These are phyloP conservation scores for Spodoptera litura DNA, from an alignment of 1,140 invertebrate genomes.

Conservation along the genomic window DNA sequence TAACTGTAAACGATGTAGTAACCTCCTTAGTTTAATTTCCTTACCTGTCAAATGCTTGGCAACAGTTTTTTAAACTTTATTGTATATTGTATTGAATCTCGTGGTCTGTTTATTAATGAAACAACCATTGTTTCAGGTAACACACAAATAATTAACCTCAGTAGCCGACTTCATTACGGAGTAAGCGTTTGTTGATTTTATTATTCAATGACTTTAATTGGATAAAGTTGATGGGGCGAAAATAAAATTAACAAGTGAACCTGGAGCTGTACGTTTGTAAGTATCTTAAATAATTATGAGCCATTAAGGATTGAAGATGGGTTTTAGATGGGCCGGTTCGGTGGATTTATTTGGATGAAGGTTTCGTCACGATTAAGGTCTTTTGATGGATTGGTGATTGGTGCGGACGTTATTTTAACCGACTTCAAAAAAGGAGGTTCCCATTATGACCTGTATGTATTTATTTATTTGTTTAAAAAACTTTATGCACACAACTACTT, in stretches of 20 bases:
- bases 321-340: constrained; percentile 5
- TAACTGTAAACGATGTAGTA: too few relatives aligned
- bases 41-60: too few relatives aligned
- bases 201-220: constrained; percentile 48
- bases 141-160: constrained; percentile 43
- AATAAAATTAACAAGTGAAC: constrained; percentile 38
- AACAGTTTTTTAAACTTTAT: too few relatives aligned
- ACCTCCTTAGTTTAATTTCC: too few relatives aligned
- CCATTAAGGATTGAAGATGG: constrained; percentile 10
- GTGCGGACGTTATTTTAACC: neutral
- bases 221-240: constrained; percentile 33
- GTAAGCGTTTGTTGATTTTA: constrained; percentile 48
- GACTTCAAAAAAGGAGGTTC: too few relatives aligned
- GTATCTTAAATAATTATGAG: constrained; percentile 36
- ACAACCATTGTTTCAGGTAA: constrained; percentile 45
- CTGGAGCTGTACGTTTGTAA: constrained; percentile 4
- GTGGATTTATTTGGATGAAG: neutral
- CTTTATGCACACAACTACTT: too few relatives aligned
- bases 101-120: constrained; percentile 42
- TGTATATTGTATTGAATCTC: constrained; percentile 19
- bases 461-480: too few relatives aligned
- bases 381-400: neutral
- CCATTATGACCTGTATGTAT: too few relatives aligned
- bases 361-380: neutral
- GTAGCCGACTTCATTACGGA: constrained; percentile 31